Conservation (phyloP, 2,113 vertebrate genomes). For the Callospermophilus lateralis region DNA sequence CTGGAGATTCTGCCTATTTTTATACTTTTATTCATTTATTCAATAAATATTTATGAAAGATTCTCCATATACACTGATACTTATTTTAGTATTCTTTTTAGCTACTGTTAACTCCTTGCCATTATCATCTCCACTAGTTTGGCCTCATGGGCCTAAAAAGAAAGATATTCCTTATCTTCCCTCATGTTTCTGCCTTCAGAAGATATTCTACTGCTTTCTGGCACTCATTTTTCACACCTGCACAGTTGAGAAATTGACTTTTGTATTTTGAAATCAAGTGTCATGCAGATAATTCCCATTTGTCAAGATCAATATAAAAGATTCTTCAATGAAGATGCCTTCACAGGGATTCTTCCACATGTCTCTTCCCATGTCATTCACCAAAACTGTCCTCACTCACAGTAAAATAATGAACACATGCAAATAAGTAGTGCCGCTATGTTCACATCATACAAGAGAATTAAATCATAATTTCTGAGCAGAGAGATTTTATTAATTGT, state of each 20-base stretch:
- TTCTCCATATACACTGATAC: neutral
- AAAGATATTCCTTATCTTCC: neutral
- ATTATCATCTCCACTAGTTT: neutral
- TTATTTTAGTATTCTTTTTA: constrained; percentile 12
- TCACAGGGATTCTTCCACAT: neutral
- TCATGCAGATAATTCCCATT: neutral
- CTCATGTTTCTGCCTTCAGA: neutral
- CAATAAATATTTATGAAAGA: constrained; percentile 14
- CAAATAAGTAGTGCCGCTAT: neutral
- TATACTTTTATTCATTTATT: neutral
- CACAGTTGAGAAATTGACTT: neutral
- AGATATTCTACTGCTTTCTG: neutral
- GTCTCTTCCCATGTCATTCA: neutral
- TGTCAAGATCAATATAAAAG: neutral
- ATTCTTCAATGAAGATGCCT: neutral
- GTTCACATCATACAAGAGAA: neutral
- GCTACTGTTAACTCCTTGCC: neutral
- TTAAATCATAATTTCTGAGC: neutral
- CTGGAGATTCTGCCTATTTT: neutral
- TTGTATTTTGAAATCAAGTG: constrained; percentile 9
- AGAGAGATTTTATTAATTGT: neutral
- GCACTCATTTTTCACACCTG: neutral
- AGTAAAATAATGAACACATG: neutral
- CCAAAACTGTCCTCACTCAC: neutral
- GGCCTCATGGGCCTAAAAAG: neutral